Evolutionary conservation across 2,888 invertebrate species (phyloP).

Genomic region (Noctua comes): DNA sequence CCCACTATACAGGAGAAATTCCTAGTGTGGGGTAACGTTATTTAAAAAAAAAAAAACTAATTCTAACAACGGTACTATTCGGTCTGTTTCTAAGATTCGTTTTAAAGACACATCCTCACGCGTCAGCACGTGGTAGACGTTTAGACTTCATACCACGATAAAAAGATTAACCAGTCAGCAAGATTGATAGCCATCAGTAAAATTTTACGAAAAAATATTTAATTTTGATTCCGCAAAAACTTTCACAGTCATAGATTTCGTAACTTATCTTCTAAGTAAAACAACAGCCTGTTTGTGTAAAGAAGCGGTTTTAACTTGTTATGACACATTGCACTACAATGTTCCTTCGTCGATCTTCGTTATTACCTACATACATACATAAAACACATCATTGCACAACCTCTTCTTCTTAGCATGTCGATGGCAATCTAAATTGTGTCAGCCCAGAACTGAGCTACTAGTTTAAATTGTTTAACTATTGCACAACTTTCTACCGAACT

Average conservation of each 20-base stretch:
- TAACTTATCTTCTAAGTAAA: background rate
- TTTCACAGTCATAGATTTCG: background rate
- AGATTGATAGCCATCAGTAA: background rate
- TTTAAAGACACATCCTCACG: background rate
- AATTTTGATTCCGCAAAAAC: background rate
- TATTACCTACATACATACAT: background rate
- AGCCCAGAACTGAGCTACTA: no score
- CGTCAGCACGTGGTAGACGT: background rate
- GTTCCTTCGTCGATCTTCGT: constrained; percentile 1
- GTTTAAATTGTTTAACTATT: no score
- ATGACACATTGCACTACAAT: constrained; percentile 8
- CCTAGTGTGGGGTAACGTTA: no score
- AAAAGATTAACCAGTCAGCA: background rate
- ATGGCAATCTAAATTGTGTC: no score
- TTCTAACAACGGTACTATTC: background rate
- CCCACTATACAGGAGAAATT: no score
- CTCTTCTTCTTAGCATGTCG: no score
- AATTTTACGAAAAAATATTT: background rate
- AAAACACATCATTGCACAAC: no score
- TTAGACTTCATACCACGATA: background rate
- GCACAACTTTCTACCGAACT: background rate
- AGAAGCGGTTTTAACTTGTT: constrained; percentile 10
- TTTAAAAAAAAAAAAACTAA: no score
- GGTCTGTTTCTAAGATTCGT: background rate
- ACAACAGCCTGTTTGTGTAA: background rate